Evolutionary conservation across 2,797 vertebrate genomes (phyloP).

Genomic region (Poecilia velifera): DNA sequence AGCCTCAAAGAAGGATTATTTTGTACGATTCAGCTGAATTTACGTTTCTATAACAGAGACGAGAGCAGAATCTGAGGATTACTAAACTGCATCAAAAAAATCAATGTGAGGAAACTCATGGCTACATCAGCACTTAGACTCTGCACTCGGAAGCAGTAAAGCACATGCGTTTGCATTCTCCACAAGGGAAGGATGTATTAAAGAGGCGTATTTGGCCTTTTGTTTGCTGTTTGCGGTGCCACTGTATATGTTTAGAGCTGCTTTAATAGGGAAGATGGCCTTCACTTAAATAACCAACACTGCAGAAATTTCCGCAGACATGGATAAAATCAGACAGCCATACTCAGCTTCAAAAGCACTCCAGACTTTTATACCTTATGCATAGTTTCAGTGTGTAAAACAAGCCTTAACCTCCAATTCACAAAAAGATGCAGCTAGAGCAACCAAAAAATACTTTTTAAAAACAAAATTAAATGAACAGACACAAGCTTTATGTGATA

Average conservation of each 20-base stretch:
- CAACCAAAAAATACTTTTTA: background rate
- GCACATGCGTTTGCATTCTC: constrained; percentile 54
- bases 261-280: constrained; percentile 57
- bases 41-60: constrained; percentile 55
- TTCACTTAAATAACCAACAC: constrained; percentile 54
- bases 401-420: background rate
- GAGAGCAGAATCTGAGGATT: constrained; percentile 60
- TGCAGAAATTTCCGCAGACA: constrained; percentile 61
- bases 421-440: constrained; percentile 4
- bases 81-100: constrained; percentile 62
- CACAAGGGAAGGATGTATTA: constrained; percentile 35
- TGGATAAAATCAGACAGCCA: constrained; percentile 57
- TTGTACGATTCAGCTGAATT: constrained; percentile 59
- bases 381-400: constrained; percentile 33
- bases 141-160: constrained; percentile 43
- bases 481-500: background rate
- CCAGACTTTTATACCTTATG: constrained; percentile 23
- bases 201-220: constrained; percentile 56
- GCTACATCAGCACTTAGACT: constrained; percentile 60
- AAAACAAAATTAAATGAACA: background rate
- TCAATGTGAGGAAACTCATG: constrained; percentile 49
- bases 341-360: constrained; percentile 50
- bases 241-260: constrained; percentile 13
- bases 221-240: constrained; percentile 23
- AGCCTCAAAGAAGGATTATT: constrained; percentile 65